Evolutionary conservation across 2,888 invertebrate species (phyloP).

Genomic region (Epirrita christyi): DNA sequence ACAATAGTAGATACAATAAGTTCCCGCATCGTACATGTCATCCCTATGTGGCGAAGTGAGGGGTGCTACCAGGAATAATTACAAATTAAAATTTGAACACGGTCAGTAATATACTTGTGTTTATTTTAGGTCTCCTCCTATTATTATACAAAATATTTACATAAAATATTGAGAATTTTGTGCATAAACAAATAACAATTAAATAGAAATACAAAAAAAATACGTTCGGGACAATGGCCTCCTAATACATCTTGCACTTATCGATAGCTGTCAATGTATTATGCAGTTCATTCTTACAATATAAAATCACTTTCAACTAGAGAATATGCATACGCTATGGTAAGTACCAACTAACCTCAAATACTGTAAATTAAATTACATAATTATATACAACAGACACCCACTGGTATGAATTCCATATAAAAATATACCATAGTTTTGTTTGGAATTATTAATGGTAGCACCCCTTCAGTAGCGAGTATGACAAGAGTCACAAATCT

Average conservation of each 20-base stretch:
- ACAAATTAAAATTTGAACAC: slow-evolving; percentile 84
- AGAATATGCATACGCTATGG: slow-evolving; percentile 82
- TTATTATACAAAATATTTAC: slow-evolving; percentile 86
- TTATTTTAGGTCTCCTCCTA: slow-evolving; percentile 85
- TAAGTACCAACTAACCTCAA: slow-evolving; percentile 83
- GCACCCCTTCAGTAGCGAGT: slow-evolving; percentile 85
- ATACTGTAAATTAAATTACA: slow-evolving; percentile 84
- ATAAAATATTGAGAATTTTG: slow-evolving; percentile 84
- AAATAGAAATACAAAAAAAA: slow-evolving; percentile 84
- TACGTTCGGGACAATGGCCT: slow-evolving; percentile 77
- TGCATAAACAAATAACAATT: slow-evolving; percentile 86
- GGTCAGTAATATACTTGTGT: slow-evolving; percentile 84
- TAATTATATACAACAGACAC: slow-evolving; percentile 82
- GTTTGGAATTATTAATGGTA: slow-evolving; percentile 84
- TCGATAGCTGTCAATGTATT: slow-evolving; percentile 81
- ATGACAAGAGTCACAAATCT: slow-evolving; percentile 85
- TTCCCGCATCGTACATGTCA: slow-evolving; percentile 74
- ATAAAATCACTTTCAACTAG: slow-evolving; percentile 84
- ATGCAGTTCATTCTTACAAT: slow-evolving; percentile 82
- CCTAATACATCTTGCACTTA: slow-evolving; percentile 79
- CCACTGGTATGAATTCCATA: slow-evolving; percentile 83
- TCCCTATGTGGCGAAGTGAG: slow-evolving; percentile 83
- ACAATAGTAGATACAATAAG: slow-evolving; percentile 24
- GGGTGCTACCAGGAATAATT: slow-evolving; percentile 86
- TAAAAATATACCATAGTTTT: slow-evolving; percentile 81